Conservation (phyloP, 1,140 invertebrate species). For the Periplaneta americana region DNA sequence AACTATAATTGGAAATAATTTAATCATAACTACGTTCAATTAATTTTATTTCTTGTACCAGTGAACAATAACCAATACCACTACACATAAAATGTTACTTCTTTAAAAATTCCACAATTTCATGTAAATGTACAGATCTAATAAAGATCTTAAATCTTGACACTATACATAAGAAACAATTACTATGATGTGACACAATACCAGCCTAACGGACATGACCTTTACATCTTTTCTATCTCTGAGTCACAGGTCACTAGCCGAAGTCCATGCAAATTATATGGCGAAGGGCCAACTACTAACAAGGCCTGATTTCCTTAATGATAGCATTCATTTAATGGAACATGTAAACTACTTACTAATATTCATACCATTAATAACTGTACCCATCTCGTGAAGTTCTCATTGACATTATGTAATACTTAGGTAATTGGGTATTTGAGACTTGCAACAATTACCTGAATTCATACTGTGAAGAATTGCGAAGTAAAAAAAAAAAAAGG, state of each 20-base stretch:
- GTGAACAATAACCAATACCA: not conserved
- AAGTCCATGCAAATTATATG: not conserved
- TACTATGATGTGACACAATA: not conserved
- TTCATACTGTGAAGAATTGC: too few species aligned
- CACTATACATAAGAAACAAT: not conserved
- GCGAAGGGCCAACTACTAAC: not conserved
- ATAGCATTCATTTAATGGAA: not conserved
- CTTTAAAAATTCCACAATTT: not conserved
- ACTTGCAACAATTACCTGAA: too few species aligned
- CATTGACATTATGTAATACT: too few species aligned
- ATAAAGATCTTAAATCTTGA: not conserved
- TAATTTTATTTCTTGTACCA: not conserved
- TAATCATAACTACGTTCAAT: not conserved
- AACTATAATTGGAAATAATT: too few species aligned
- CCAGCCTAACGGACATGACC: not conserved
- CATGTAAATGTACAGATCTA: not conserved
- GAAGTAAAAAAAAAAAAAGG: too few species aligned
- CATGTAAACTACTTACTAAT: not conserved
- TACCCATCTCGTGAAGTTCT: too few species aligned
- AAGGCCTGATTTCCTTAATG: conserved; percentile 22
- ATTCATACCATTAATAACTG: not conserved
- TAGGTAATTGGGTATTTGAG: too few species aligned
- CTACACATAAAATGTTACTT: not conserved
- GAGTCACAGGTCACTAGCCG: not conserved
- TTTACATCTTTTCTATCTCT: not conserved